Evolutionary conservation across 2,113 vertebrate species (phyloP), one percentile per base, ranked within the genome.

Genomic region (Saccopteryx bilineata): DNA sequence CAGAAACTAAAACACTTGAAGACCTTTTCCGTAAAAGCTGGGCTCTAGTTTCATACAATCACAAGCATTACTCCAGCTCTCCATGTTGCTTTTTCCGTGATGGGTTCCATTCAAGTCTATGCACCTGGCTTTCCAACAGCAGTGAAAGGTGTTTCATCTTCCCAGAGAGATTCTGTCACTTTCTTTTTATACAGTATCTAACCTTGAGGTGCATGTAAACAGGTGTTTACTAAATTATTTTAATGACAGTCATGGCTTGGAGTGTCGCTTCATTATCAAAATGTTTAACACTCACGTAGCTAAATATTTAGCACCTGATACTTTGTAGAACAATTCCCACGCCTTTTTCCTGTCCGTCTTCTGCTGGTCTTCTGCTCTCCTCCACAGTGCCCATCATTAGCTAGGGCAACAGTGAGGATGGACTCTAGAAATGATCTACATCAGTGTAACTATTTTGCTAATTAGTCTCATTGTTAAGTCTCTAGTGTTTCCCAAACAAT

Each of bases 211-310:
- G 14, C 93, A 79, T 50, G 58, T 86, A 96, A 95, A 97, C 94
- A 96, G 91, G 88, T 97, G 94, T 97, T 97, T 96, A 95, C 92
- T 89, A 84, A 89, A 97, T 97, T 87, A 95, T 92, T 95, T 94
- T 86, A 74, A 78, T 65, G 95, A 96, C 79, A 96, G 82, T 72
- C 88, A 54, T 72, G 72, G 87, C 88, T 91, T 19, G 0, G 61
- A 96, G 91, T 94, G 79, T 56, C 69, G 75, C 83, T 94, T 96
- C 96, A 94, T 96, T 96, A 96, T 84, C 69, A 89, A 87, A 90
- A 86, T 61, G 69, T 61, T 97, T 95, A 94, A 71, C 96, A 96
- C 95, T 83, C 61, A 24, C 7, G 78, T 80, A 7, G 13, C 86
- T 95, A 96, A 90, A 91, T 91, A 94, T 89, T 97, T 92, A 95